Evolutionary conservation across 2,888 invertebrate species (phyloP), one percentile per base, ranked within the genome.

Genomic region (Drosophila monieri): DNA sequence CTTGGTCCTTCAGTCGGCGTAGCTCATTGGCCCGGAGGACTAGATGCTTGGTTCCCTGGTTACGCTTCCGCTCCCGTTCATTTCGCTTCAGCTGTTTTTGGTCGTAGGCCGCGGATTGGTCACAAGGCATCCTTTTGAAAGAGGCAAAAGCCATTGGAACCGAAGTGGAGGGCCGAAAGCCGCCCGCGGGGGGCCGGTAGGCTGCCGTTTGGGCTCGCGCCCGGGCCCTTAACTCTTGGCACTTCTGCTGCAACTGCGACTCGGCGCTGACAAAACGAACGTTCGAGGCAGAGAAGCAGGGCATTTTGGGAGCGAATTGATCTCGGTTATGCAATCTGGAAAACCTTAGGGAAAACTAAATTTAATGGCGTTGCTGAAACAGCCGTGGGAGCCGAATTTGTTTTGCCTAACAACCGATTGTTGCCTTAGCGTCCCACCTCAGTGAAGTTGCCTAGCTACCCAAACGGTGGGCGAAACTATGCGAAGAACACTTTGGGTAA

Each of bases 1-100:
- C 93, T 69, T 94, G 94, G 43, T 92, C 91, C 84, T 93, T 92
- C 3, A 95, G 88, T 32, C 94, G 90, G 1, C 94, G 92, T 68
- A 93, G 94, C 71, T 96, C 95, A 0, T 91, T 90, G 59, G 92
- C 93, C 0, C 93, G 93, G 18, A 90, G 57, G 1, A 84, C 62
- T 0, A 85, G 54, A 46, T 88, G 74, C 41, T 80, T 84, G 2
- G 75, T 43, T 2, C 78, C 80, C 56, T 76, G 76, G 15, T 78
- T 77, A 8, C 78, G 74, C 3, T 77, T 72, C 0, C 78, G 14
- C n/a, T 75, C 73, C 9, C 74, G 60, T 56, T 86, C 68, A n/a
- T 73, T 73, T 44, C 76, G 74, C 21, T 73, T 76, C 10, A 75
- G 53, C 35, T 73, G 80, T 56, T 84, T 86, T 35, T 75, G 78